phyloP scores from a whole-genome alignment of 2,888 invertebrate species.

The Terebella lapidaria region DNA sequence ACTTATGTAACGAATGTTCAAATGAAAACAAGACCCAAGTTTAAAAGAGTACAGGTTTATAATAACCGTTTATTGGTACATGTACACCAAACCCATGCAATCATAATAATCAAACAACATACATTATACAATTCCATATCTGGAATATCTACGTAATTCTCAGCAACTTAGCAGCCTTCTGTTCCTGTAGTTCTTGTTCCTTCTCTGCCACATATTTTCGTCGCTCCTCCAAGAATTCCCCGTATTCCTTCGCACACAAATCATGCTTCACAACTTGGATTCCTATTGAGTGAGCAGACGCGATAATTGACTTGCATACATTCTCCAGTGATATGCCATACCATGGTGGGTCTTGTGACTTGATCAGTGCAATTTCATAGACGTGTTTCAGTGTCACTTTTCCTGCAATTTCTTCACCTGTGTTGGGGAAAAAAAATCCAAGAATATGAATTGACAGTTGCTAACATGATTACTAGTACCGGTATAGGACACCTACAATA shows the following conservation, averaged over 20 bases:
- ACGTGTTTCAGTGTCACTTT: slow-evolving; percentile 89
- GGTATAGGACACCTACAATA: not conserved
- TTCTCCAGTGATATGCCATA: slow-evolving; percentile 33
- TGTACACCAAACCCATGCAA: too few relatives aligned
- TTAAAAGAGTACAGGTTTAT: too few relatives aligned
- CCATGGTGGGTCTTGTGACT: slow-evolving; percentile 72
- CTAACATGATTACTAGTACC: not conserved
- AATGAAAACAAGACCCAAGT: too few relatives aligned
- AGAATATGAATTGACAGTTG: too few relatives aligned
- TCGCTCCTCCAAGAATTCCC: slow-evolving; percentile 70
- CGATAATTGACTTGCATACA: slow-evolving; percentile 74
- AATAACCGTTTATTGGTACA: too few relatives aligned
- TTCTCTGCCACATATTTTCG: slow-evolving; percentile 68
- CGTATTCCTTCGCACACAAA: slow-evolving; percentile 71
- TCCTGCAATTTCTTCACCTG: slow-evolving; percentile 75
- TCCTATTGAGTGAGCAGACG: slow-evolving; percentile 74
- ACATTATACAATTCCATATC: not conserved
- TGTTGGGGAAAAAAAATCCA: slow-evolving; percentile 6
- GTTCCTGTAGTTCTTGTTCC: slow-evolving; percentile 70
- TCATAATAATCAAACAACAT: too few relatives aligned
- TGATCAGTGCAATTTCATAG: slow-evolving; percentile 97
- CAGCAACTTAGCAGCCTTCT: slow-evolving; percentile 84
- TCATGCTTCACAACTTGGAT: slow-evolving; percentile 68
- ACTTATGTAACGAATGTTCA: too few relatives aligned
- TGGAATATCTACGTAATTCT: slow-evolving; percentile 53